phyloP scores from a whole-genome alignment of 2,797 vertebrate genomes.

The Toxotes lorentzi region DNA sequence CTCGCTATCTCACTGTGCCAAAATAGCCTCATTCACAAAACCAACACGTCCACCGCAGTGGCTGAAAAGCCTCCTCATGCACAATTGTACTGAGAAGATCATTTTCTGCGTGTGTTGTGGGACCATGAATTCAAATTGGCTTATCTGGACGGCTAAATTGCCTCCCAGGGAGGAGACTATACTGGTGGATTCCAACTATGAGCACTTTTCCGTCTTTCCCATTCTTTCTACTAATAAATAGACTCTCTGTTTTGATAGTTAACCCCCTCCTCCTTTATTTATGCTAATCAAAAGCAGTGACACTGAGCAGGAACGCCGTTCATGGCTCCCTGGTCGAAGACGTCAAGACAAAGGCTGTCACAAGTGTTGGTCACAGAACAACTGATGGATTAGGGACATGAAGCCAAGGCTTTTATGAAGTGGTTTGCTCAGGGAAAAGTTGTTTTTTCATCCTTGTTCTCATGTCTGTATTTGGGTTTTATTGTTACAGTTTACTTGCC shows the following conservation, averaged over 20 bases:
- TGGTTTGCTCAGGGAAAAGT: constrained; percentile 58
- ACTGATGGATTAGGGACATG: constrained; percentile 80
- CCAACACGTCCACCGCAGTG: constrained; percentile 65
- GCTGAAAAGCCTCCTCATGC: constrained; percentile 64
- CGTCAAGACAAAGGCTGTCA: constrained; percentile 82
- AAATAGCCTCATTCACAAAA: constrained; percentile 79
- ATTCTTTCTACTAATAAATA: constrained; percentile 75
- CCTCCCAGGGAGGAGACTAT: constrained; percentile 70
- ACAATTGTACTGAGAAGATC: constrained; percentile 65
- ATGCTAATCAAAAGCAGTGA: constrained; percentile 84
- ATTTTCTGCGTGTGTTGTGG: constrained; percentile 64
- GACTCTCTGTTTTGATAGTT: constrained; percentile 80
- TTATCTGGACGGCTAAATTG: constrained; percentile 82
- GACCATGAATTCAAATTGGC: constrained; percentile 71
- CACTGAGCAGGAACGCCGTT: constrained; percentile 72
- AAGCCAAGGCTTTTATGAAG: constrained; percentile 73
- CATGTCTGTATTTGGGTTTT: constrained; percentile 60
- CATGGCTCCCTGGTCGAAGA: constrained; percentile 71
- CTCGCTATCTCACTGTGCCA: constrained; percentile 64
- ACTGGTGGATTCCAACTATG: constrained; percentile 72
- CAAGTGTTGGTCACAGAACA: constrained; percentile 81
- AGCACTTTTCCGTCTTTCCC: constrained; percentile 61
- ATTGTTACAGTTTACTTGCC: constrained; percentile 49
- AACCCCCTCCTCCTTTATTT: constrained; percentile 70
- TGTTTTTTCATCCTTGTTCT: constrained; percentile 54